A percentile compares a stretch with the other conserved stretches of the same genome.
phyloP scores from a whole-genome alignment of 2,113 vertebrate genomes.

The Grammomys dolichurus region DNA sequence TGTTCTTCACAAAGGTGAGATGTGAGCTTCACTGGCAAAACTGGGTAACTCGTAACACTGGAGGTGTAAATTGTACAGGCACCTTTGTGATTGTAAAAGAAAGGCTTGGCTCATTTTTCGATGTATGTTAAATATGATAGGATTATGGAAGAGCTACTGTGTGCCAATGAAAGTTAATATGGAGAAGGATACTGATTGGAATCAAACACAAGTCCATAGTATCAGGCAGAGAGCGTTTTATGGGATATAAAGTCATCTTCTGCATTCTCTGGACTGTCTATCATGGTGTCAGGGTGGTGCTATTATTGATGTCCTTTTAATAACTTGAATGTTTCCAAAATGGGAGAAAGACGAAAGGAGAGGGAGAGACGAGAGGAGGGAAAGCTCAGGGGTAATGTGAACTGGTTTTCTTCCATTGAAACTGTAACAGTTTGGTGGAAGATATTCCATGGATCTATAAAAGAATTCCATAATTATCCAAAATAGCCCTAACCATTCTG shows the following conservation, averaged over 20 bases:
- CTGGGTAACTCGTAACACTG: not conserved
- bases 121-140: not conserved
- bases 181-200: not conserved
- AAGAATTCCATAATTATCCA: not conserved
- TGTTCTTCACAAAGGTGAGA: not conserved
- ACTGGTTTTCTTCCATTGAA: not conserved
- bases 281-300: not conserved
- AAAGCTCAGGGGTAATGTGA: not conserved
- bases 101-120: not conserved
- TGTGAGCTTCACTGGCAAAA: not conserved
- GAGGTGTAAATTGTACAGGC: not conserved
- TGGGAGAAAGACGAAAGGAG: not conserved
- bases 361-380: not conserved
- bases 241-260: not conserved
- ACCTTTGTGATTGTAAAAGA: not conserved
- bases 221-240: not conserved
- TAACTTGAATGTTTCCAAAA: not conserved
- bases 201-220: not conserved
- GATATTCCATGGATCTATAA: not conserved
- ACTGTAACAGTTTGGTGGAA: not conserved
- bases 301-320: not conserved
- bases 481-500: not conserved
- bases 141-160: not conserved
- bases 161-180: not conserved
- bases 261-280: not conserved